These are phyloP conservation scores for Zaprionus vittiger DNA, from an alignment of 1,140 invertebrate species.

Conservation along the genomic window DNA sequence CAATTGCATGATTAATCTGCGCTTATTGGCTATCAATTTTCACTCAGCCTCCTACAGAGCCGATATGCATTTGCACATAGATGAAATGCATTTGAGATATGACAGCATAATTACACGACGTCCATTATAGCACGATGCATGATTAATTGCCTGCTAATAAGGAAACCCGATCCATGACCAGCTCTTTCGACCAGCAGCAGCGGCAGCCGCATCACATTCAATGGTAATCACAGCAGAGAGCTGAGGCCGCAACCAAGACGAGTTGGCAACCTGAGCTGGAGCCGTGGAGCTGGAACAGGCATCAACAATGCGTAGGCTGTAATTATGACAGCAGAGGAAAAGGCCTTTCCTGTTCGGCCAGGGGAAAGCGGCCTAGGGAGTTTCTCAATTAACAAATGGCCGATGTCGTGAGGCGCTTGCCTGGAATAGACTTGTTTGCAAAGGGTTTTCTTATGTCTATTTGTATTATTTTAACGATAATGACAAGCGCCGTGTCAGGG, in stretches of 20 bases:
- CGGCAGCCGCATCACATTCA: conserved; percentile 23
- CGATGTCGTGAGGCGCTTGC: conserved; percentile 34
- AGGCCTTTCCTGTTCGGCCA: conserved; percentile 19
- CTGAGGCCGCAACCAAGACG: conserved; percentile 37
- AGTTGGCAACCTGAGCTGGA: conserved; percentile 53
- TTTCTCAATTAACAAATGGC: conserved; percentile 66
- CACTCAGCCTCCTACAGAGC: conserved; percentile 26
- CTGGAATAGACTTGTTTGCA: conserved; percentile 57
- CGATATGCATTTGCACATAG: conserved; percentile 65
- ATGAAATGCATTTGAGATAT: conserved; percentile 65
- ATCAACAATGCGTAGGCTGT: conserved; percentile 48
- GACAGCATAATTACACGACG: conserved; percentile 61
- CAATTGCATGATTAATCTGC: conserved; percentile 76
- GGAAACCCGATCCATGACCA: conserved; percentile 65
- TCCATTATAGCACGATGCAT: conserved; percentile 53
- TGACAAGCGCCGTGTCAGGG: conserved; percentile 36
- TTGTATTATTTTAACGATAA: conserved; percentile 60
- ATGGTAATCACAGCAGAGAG: conserved; percentile 44
- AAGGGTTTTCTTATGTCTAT: conserved; percentile 42
- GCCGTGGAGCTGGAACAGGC: conserved; percentile 4
- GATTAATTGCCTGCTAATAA: conserved; percentile 74
- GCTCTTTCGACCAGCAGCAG: neutral
- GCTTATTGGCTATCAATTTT: conserved; percentile 73
- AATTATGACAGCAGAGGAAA: conserved; percentile 66
- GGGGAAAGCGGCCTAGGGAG: conserved; percentile 5